Evolutionary conservation across 2,113 vertebrate species (phyloP).

Genomic region (Mesoclemmys tuberculata): DNA sequence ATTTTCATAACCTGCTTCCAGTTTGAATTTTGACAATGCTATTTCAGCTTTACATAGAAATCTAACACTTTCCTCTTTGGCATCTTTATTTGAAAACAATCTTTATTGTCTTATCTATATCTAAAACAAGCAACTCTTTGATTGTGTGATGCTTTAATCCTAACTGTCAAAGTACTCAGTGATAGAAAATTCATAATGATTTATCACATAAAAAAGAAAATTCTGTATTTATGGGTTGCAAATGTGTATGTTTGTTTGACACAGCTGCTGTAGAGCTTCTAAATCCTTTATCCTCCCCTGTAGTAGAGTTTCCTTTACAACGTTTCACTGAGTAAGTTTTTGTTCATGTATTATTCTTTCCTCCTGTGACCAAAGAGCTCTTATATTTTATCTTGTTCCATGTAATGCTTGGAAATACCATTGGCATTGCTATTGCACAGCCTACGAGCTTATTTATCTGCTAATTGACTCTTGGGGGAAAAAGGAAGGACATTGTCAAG

Average conservation of each 20-base stretch:
- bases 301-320: conserved; percentile 27
- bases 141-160: conserved; percentile 49
- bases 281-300: conserved; percentile 34
- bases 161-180: conserved; percentile 41
- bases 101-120: conserved; percentile 16
- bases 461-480: conserved; percentile 89
- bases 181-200: conserved; percentile 34
- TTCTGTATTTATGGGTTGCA: conserved; percentile 47
- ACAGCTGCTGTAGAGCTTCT: conserved; percentile 40
- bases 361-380: conserved; percentile 73
- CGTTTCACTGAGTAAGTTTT: conserved; percentile 38
- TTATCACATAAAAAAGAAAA: conserved; percentile 26
- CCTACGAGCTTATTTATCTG: conserved; percentile 84
- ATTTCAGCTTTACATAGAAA: conserved; percentile 27
- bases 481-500: conserved; percentile 79
- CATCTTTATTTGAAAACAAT: conserved; percentile 63
- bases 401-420: conserved; percentile 82
- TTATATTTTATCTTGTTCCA: conserved; percentile 83
- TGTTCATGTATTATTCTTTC: conserved; percentile 73
- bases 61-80: conserved; percentile 48
- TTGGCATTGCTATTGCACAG: conserved; percentile 76
- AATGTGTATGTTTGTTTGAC: conserved; percentile 67
- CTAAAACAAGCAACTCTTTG: conserved; percentile 42
- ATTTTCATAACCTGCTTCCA: conserved; percentile 39
- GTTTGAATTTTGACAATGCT: conserved; percentile 37